Evolutionary conservation across 2,888 invertebrate genomes (phyloP).

Genomic region (Notocelia uddmanniana): DNA sequence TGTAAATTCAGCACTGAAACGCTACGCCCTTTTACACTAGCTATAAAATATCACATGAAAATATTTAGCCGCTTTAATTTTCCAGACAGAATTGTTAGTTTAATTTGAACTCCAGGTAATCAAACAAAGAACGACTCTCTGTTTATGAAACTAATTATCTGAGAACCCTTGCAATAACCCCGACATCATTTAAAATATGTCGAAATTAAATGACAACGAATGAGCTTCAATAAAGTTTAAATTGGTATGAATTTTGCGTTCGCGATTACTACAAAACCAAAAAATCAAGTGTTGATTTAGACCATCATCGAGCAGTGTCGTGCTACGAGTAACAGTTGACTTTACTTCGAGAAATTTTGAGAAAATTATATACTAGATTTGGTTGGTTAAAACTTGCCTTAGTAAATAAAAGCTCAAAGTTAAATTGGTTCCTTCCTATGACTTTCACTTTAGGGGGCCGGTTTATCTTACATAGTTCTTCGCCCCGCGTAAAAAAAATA

Average conservation of each 20-base stretch:
- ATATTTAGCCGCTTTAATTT: background rate
- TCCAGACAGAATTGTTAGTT: slow-evolving; percentile 2
- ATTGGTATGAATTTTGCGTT: background rate
- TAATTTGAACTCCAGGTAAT: slow-evolving; percentile 11
- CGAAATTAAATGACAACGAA: slow-evolving; percentile 2
- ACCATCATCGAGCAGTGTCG: too few relatives aligned
- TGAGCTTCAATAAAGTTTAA: background rate
- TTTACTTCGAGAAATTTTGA: too few relatives aligned
- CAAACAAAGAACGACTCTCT: slow-evolving; percentile 4
- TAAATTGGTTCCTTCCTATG: too few relatives aligned
- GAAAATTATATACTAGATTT: too few relatives aligned
- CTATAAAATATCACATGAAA: background rate
- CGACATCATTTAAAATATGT: background rate
- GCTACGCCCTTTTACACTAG: background rate
- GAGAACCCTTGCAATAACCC: slow-evolving; percentile 17
- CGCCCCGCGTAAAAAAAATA: too few relatives aligned
- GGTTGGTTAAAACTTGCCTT: too few relatives aligned
- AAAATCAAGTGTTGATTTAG: too few relatives aligned
- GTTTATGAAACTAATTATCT: slow-evolving; percentile 19
- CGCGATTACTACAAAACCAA: background rate
- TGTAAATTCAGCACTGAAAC: background rate
- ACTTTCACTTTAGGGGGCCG: too few relatives aligned
- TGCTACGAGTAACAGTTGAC: too few relatives aligned
- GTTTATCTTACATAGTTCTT: too few relatives aligned
- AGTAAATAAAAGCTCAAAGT: too few relatives aligned